Base-by-base conservation (phyloP, 2,888 invertebrate species). In the Plutella xylostella region DNA sequence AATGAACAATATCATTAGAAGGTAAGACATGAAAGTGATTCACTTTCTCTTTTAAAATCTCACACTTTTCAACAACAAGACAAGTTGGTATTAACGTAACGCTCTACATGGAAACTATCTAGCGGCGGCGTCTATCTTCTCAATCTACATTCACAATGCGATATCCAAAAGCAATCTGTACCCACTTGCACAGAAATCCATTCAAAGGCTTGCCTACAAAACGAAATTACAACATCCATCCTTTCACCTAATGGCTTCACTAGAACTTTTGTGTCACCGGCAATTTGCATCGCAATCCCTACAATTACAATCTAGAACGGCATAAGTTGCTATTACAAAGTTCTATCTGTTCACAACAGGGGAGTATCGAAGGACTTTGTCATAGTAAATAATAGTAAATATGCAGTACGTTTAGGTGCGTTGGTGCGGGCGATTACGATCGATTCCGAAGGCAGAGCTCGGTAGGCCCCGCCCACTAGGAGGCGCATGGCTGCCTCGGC, bases 221-320 rank as follows among this genome's bases (percentile, higher is more conserved):
- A 84, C 72, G 65, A 72, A 82, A 77, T 85, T 78, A 82, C 70
- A 61, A 68, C 65, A 70, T 72, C 82, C 77, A 76, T 79, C 65
- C 66, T 66, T 68, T 72, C 71, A 69, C 67, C 61, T 78, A 77
- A 76, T 78, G 72, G 70, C 74, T 67, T 63, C 71, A 70, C 66
- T 51, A 58, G 63, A 66, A 66, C 65, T 64, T 63, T 68, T 68
- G 63, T 74, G 76, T 77, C 76, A 72, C 78, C 77, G 71, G 78
- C 79, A 79, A 75, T 75, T 77, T 76, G 76, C 75, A 77, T 77
- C 49, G 45, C 42, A 53, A 51, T 58, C 55, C 53, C 60, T 53
- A 57, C 63, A 58, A 57, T 50, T 52, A 52, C 63, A 74, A 70
- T 64, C 47, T 57, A 51, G 55, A 63, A 61, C 47, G 45, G 38